A percentile compares a stretch with the other conserved stretches of the same genome.
These are phyloP conservation scores for Petrocephalus sullivani DNA, from an alignment of 2,797 vertebrate genomes.

Conservation along the genomic window DNA sequence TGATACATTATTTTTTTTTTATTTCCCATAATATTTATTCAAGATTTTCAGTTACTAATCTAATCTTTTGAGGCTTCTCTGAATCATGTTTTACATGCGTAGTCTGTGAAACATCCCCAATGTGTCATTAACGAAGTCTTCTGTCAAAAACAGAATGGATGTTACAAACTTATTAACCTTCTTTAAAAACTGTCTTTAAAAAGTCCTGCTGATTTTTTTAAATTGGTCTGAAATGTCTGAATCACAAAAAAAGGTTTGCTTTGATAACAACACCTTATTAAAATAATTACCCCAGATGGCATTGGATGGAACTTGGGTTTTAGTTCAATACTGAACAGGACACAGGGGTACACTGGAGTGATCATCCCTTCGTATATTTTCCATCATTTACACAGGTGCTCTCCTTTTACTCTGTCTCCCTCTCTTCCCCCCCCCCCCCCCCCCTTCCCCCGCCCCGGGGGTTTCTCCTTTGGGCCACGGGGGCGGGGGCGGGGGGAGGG, in stretches of 20 bases:
- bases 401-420: slow-evolving; percentile 31
- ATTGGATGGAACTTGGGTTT: background rate
- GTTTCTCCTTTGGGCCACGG: too few species aligned
- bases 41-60: background rate
- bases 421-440: too few species aligned
- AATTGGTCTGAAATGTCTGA: background rate
- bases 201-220: background rate
- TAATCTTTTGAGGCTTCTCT: background rate
- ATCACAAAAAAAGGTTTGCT: background rate
- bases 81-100: background rate
- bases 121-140: slow-evolving; percentile 14
- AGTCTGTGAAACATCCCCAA: slow-evolving; percentile 18
- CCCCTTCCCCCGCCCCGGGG: too few species aligned
- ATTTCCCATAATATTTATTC: background rate
- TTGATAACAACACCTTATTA: slow-evolving; percentile 5
- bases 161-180: background rate
- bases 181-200: background rate
- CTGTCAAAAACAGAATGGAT: slow-evolving; percentile 7
- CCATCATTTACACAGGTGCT: slow-evolving; percentile 27
- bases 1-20: background rate
- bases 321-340: background rate
- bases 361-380: slow-evolving; percentile 25
- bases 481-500: too few species aligned
- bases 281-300: slow-evolving; percentile 12
- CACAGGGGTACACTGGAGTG: background rate